These are phyloP conservation scores for Trichogramma dendrolimi DNA, from an alignment of 2,888 invertebrate species.

Conservation along the genomic window DNA sequence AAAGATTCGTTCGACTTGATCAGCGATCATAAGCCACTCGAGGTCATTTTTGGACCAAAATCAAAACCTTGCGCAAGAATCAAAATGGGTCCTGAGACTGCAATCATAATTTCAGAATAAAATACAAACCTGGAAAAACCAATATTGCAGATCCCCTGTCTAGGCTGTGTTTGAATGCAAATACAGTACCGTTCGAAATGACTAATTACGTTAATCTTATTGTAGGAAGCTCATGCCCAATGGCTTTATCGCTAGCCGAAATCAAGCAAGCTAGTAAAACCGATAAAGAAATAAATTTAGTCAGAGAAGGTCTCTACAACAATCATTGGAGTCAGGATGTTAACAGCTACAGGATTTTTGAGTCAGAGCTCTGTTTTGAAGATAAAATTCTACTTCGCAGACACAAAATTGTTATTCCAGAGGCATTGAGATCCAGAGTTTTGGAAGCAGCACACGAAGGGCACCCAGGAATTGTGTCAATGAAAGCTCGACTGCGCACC, in stretches of 20 bases:
- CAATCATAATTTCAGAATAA: conserved; percentile 37
- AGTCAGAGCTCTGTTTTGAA: too few species aligned
- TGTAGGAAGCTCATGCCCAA: background rate
- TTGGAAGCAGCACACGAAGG: too few species aligned
- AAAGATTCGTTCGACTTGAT: conserved; percentile 46
- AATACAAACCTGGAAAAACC: conserved; percentile 29
- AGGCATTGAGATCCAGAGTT: too few species aligned
- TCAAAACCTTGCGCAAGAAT: conserved; percentile 43
- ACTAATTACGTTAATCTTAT: background rate
- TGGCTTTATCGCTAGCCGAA: background rate
- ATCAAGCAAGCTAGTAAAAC: too few species aligned
- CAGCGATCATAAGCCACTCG: conserved; percentile 45
- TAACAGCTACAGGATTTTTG: too few species aligned
- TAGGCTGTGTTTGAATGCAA: conserved; percentile 1
- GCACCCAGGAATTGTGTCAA: too few species aligned
- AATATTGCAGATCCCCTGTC: conserved; percentile 24
- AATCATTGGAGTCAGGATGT: too few species aligned
- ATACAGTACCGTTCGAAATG: background rate
- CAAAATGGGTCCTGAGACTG: conserved; percentile 40
- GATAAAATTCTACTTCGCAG: too few species aligned
- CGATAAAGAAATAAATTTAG: too few species aligned
- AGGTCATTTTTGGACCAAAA: conserved; percentile 36
- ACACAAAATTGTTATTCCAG: too few species aligned
- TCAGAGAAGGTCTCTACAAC: too few species aligned
- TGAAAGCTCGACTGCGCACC: too few species aligned